Base-by-base conservation (phyloP, 2,888 invertebrate species). In the Rhorus exstirpatorius region DNA sequence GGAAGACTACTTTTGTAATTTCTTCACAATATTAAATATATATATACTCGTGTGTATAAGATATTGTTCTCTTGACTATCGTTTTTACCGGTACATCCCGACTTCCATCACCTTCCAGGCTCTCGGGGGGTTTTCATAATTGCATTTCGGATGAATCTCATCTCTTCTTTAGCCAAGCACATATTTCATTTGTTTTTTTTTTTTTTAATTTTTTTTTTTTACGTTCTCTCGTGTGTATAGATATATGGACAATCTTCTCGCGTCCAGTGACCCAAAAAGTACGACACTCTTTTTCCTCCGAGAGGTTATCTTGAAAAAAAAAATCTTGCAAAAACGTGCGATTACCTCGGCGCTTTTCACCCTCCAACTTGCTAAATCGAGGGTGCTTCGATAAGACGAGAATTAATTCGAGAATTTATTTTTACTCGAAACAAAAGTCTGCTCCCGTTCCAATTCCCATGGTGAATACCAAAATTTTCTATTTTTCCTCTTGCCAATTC, bases 71-170 rank as follows among this genome's bases (percentile, higher is more conserved):
- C 35, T 72, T 38, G 12, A 35, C 35, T 21, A 49, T 51, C 61
- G 3, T 38, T 65, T 75, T 41, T 63, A 35, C 53, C 38, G n/a
- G n/a, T 55, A 75, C 31, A 49, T 38, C 31, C 60, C 31, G 60
- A 72, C n/a, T 65, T 65, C 41, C 31, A 67, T 19, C 72, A 44
- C 55, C 49, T 63, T 21, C 21, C 55, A n/a, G 8, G 19, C 17
- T 65, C 75, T 65, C 63, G 12, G 6, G 81, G 63, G 81, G 49
- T 60, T 78, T 46, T 67, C 44, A 65, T 81, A 63, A 81, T 78
- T 81, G 74, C 74, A 81, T 81, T 81, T 74, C 71, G 63, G 68
- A 81, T 70, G 67, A 78, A 74, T 71, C 49, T 70, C 81, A 49
- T 74, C 72, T 58, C 31, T 72, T 68, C 63, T 63, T 41, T 49